These are phyloP conservation scores for Oxyruncus cristatus DNA, from an alignment of 2,113 vertebrate species.

Conservation along the genomic window DNA sequence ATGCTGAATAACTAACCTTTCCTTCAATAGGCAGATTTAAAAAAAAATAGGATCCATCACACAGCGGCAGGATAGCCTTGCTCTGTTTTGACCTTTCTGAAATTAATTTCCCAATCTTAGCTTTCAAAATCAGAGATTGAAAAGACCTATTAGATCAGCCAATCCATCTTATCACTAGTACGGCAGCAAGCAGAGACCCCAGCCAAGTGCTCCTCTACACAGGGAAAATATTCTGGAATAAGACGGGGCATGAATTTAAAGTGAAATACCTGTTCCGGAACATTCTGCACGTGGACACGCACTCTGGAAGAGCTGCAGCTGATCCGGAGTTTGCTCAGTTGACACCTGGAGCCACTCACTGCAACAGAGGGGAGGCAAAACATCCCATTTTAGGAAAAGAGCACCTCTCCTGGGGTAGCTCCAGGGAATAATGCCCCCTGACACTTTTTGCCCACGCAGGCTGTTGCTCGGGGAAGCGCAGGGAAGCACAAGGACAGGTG, in stretches of 20 bases:
- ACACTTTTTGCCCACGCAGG: accelerated
- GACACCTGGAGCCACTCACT: not conserved
- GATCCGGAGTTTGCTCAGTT: not conserved
- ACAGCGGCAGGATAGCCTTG: constrained; percentile 56
- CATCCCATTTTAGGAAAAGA: not conserved
- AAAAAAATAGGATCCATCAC: constrained; percentile 56
- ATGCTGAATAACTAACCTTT: constrained; percentile 47
- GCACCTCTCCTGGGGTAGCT: not conserved
- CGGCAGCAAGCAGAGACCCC: constrained; percentile 33
- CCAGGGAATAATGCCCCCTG: accelerated
- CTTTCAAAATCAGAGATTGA: constrained; percentile 59
- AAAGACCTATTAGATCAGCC: constrained; percentile 60
- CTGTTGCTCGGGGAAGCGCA: not conserved
- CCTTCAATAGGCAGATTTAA: constrained; percentile 34
- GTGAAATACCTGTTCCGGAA: constrained; percentile 1
- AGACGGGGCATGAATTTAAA: constrained; percentile 22
- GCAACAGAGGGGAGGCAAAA: accelerated
- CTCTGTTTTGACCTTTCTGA: constrained; percentile 58
- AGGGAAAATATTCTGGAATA: constrained; percentile 1
- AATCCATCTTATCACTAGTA: constrained; percentile 31
- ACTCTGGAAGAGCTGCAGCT: not conserved
- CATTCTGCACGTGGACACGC: not conserved
- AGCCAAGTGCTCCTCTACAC: constrained; percentile 41
- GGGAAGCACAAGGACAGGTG: not conserved
- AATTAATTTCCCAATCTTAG: constrained; percentile 58